Conservation (phyloP, 2,113 vertebrate genomes). For the Malurus cyaneus region DNA sequence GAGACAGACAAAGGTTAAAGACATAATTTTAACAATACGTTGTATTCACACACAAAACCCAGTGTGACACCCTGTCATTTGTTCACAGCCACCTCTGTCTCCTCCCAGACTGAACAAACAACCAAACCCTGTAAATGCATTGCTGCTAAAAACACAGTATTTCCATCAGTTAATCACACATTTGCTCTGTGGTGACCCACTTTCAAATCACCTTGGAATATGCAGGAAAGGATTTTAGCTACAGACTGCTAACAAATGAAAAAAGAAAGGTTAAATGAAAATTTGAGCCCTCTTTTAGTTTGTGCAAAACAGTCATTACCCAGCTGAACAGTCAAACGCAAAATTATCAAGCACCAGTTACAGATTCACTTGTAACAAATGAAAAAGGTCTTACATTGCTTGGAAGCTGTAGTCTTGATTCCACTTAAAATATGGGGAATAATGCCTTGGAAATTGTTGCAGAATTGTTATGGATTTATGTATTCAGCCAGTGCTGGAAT, state of each 20-base stretch:
- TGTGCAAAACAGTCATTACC: neutral
- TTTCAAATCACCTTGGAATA: neutral
- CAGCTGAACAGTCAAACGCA: neutral
- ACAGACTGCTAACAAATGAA: neutral
- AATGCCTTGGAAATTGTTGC: neutral
- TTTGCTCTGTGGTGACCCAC: neutral
- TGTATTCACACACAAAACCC: neutral
- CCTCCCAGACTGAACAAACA: neutral
- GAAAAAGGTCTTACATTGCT: neutral
- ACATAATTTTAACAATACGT: neutral
- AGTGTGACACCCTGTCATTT: neutral
- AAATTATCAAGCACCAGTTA: neutral
- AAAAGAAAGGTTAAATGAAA: neutral
- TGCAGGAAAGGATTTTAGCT: neutral
- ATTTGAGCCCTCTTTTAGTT: neutral
- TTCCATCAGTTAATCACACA: neutral
- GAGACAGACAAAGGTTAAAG: neutral
- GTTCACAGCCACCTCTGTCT: neutral
- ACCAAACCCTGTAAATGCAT: neutral
- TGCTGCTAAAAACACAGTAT: neutral
- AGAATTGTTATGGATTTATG: neutral
- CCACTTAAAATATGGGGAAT: neutral
- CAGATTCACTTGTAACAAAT: neutral
- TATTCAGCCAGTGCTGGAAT: neutral
- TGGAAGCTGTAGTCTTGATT: neutral